Evolutionary conservation across 1,140 invertebrate genomes (phyloP).

Genomic region (Cydia pomonella): DNA sequence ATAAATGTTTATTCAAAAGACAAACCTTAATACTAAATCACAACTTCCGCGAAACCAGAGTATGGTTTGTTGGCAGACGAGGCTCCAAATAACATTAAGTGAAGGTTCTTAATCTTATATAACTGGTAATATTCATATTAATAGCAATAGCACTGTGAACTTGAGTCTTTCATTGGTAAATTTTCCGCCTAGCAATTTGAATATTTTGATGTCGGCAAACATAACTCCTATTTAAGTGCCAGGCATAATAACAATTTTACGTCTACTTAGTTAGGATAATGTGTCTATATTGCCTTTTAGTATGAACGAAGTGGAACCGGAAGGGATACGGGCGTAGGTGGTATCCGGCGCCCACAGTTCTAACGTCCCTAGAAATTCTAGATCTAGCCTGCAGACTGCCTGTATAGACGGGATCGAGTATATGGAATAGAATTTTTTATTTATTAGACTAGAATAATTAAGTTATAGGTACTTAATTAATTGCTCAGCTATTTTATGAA

Average conservation of each 20-base stretch:
- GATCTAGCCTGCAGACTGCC: slow-evolving; percentile 32
- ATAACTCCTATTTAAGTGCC: background rate
- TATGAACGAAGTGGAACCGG: slow-evolving; percentile 35
- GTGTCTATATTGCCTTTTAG: background rate
- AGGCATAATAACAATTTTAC: background rate
- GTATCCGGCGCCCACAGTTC: slow-evolving; percentile 41
- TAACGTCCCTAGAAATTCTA: slow-evolving; percentile 19
- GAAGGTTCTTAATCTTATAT: no score
- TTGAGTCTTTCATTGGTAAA: no score
- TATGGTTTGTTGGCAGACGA: no score
- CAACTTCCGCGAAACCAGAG: no score
- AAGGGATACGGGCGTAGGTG: slow-evolving; percentile 39
- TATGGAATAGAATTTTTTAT: background rate
- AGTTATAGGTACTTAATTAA: no score
- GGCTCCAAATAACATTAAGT: no score
- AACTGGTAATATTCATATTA: no score
- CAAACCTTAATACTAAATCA: no score
- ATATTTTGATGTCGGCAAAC: background rate
- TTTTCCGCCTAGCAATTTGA: background rate
- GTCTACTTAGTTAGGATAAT: slow-evolving; percentile 13
- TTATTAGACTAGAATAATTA: background rate
- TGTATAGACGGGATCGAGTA: background rate
- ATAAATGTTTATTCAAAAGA: no score
- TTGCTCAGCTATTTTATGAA: no score
- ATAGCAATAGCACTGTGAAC: no score